Evolutionary conservation across 2,113 vertebrate species (phyloP).

Genomic region (Morone saxatilis): DNA sequence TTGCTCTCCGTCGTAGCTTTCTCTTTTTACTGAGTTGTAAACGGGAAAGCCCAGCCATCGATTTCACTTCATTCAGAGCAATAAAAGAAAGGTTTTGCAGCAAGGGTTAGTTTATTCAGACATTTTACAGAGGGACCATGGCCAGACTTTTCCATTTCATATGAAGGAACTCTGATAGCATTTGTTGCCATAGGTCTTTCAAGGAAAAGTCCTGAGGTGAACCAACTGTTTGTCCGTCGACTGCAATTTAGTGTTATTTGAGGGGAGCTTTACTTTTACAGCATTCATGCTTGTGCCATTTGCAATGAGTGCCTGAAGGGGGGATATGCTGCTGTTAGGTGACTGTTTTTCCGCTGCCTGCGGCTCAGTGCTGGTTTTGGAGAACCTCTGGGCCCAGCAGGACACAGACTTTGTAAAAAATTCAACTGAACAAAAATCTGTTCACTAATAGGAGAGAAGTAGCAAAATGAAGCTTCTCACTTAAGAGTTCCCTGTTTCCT

Average conservation of each 20-base stretch:
- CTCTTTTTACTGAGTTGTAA: conserved; percentile 66
- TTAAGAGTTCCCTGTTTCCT: conserved; percentile 42
- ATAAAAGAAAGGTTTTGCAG: conserved; percentile 43
- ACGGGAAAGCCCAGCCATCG: conserved; percentile 33
- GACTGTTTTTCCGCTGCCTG: conserved; percentile 24
- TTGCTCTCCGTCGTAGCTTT: conserved; percentile 34
- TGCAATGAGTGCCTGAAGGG: conserved; percentile 1
- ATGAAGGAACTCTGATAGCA: conserved; percentile 1
- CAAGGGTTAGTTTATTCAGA: conserved; percentile 26
- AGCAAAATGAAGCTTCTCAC: conserved; percentile 40
- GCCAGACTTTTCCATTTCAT: conserved; percentile 47
- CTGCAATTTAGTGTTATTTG: conserved; percentile 6
- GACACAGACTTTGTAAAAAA: conserved; percentile 13
- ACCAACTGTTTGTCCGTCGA: conserved; percentile 25
- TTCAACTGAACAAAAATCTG: not conserved
- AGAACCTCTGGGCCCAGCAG: conserved; percentile 21
- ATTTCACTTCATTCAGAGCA: conserved; percentile 40
- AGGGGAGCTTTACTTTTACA: conserved; percentile 20
- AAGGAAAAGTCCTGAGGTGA: conserved; percentile 18
- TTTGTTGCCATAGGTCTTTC: conserved; percentile 13
- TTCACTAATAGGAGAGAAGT: conserved; percentile 18
- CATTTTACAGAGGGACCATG: conserved; percentile 43
- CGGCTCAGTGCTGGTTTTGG: conserved; percentile 19
- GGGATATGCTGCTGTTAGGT: conserved; percentile 12
- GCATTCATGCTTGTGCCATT: conserved; percentile 27